Conservation (phyloP, 2,797 vertebrate genomes). For the Falco concolor region DNA sequence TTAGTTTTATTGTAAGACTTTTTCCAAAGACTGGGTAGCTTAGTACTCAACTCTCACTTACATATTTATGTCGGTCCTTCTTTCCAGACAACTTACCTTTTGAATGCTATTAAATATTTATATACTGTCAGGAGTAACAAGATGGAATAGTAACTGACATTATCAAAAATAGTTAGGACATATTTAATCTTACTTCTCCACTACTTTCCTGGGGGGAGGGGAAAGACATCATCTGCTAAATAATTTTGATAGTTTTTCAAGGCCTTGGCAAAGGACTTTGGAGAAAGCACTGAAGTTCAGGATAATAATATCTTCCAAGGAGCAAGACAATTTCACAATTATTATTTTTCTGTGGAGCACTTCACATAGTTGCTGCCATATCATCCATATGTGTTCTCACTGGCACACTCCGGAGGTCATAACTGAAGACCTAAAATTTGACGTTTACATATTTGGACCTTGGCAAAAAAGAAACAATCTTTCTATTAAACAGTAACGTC, state of each 20-base stretch:
- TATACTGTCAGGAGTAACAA: background rate
- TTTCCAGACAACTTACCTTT: background rate
- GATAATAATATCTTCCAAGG: background rate
- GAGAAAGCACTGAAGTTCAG: background rate
- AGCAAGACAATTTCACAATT: background rate
- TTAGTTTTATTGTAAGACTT: background rate
- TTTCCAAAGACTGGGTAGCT: background rate
- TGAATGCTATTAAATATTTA: slow-evolving; percentile 6
- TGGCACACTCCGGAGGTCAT: background rate
- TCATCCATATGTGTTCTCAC: background rate
- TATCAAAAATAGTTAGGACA: background rate
- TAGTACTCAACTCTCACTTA: background rate
- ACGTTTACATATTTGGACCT: background rate
- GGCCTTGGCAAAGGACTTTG: background rate
- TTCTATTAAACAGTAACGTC: background rate
- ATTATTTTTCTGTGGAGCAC: background rate
- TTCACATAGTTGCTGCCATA: background rate
- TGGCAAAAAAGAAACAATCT: background rate
- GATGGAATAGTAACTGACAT: background rate
- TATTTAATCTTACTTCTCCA: background rate
- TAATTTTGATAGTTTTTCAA: background rate
- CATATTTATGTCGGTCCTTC: background rate
- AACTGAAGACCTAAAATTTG: background rate
- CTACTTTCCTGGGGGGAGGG: background rate
- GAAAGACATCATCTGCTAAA: background rate